Conservation (phyloP, 2,797 vertebrate species). For the Acrossocheilus wenchowensis region DNA sequence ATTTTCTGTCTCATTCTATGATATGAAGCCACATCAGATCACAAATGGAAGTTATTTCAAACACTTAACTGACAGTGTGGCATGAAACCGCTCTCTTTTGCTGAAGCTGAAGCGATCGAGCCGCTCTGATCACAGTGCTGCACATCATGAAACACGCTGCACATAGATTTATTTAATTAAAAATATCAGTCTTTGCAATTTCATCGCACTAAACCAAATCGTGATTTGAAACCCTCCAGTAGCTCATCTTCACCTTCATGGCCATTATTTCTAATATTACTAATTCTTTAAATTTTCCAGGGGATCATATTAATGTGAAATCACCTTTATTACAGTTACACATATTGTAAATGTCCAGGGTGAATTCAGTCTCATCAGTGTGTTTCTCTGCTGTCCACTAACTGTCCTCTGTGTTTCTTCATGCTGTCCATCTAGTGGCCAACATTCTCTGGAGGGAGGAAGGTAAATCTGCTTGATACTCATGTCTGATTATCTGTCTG, state of each 20-base stretch:
- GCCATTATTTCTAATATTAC: background rate
- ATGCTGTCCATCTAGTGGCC: slow-evolving; percentile 75
- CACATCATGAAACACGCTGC: too few relatives aligned
- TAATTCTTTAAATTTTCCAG: too few relatives aligned
- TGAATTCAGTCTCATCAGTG: background rate
- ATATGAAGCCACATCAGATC: background rate
- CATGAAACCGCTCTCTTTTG: too few relatives aligned
- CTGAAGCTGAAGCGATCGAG: too few relatives aligned
- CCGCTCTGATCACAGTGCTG: too few relatives aligned
- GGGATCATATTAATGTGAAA: background rate
- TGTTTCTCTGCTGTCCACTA: slow-evolving; percentile 5
- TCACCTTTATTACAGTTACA: background rate
- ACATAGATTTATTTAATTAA: background rate
- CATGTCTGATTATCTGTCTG: background rate
- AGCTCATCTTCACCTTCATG: background rate
- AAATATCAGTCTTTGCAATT: background rate
- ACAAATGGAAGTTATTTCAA: too few relatives aligned
- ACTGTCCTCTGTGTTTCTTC: slow-evolving; percentile 27
- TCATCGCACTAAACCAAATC: background rate
- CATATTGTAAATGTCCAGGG: background rate
- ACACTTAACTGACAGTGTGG: too few relatives aligned
- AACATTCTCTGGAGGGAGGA: slow-evolving; percentile 91
- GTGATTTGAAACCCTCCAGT: background rate
- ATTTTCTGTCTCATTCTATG: background rate
- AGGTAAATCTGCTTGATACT: slow-evolving; percentile 74